Evolutionary conservation across 2,888 invertebrate genomes (phyloP).

Genomic region (Philereme vetulata): DNA sequence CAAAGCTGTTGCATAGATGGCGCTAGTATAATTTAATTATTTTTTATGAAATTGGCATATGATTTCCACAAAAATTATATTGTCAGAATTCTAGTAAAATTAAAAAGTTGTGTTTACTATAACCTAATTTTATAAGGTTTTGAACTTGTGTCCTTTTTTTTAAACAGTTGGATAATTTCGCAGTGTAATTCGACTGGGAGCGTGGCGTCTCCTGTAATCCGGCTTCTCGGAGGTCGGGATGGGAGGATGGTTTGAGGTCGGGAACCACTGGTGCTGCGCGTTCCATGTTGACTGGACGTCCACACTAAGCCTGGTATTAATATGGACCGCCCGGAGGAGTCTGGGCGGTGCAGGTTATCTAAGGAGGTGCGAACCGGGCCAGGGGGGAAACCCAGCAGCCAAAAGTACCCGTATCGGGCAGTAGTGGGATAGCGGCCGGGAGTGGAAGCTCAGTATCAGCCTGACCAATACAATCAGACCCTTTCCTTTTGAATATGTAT

Average conservation of each 20-base stretch:
- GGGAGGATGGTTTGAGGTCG: constrained; percentile 95
- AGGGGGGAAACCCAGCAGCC: constrained; percentile 99
- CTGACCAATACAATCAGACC: constrained; percentile 85
- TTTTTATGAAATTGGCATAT: background rate
- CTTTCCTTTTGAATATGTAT: constrained; percentile 65
- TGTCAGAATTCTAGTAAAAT: background rate
- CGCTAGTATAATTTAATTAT: background rate
- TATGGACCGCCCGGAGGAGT: constrained; percentile 96
- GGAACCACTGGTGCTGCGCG: constrained; percentile 66
- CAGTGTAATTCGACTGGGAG: constrained; percentile 87
- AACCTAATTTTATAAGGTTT: constrained; percentile 3
- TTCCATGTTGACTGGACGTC: constrained; percentile 92
- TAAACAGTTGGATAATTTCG: constrained; percentile 75
- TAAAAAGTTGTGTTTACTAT: background rate
- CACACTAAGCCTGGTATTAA: constrained; percentile 98
- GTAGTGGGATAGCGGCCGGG: constrained; percentile 87
- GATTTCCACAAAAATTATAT: background rate
- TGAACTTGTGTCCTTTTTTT: constrained; percentile 4
- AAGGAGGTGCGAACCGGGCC: constrained; percentile 99
- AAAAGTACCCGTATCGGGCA: constrained; percentile 99
- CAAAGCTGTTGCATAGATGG: constrained; percentile 1
- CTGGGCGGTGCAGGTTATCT: constrained; percentile 89
- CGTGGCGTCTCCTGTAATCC: constrained; percentile 99
- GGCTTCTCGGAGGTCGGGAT: constrained; percentile 96
- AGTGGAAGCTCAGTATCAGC: constrained; percentile 96